Conservation (phyloP, 92 coral and sea anemone genomes). For the Paragorgia papillata region DNA sequence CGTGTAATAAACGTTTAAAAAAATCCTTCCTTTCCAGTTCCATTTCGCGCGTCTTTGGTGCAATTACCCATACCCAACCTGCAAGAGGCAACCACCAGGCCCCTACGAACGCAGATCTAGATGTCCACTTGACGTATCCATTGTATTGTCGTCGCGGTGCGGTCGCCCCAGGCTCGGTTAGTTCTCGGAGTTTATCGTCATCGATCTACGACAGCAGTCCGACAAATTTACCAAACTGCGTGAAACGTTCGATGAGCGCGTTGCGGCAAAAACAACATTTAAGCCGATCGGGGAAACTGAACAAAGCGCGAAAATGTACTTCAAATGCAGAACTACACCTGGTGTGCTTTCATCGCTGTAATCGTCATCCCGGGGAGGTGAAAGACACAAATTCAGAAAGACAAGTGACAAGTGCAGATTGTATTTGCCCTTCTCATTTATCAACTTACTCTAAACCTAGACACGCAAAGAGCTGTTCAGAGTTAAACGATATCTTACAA, state of each 20-base stretch:
- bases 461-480: conserved; percentile 40
- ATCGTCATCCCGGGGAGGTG: conserved; percentile 3
- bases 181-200: conserved; percentile 55
- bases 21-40: conserved; percentile 57
- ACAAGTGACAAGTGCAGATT: neutral
- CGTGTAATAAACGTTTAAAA: conserved; percentile 40
- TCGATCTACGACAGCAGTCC: conserved; percentile 41
- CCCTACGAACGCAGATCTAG: conserved; percentile 34
- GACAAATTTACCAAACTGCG: conserved; percentile 31
- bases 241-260: conserved; percentile 1
- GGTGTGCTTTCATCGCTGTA: conserved; percentile 39
- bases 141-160: conserved; percentile 90
- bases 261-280: conserved; percentile 1
- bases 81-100: conserved; percentile 17
- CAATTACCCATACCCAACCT: conserved; percentile 46
- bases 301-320: conserved; percentile 22
- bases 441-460: conserved; percentile 21
- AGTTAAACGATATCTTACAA: conserved; percentile 27
- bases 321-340: conserved; percentile 39
- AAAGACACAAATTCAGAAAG: neutral
- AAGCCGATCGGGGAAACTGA: neutral
- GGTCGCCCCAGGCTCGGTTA: conserved; percentile 89
- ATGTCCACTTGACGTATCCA: conserved; percentile 68
- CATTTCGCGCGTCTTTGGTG: conserved; percentile 62
- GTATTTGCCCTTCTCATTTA: conserved; percentile 1